These are phyloP conservation scores for Xestia rhomboidea DNA, from an alignment of 2,888 invertebrate genomes.

Conservation along the genomic window DNA sequence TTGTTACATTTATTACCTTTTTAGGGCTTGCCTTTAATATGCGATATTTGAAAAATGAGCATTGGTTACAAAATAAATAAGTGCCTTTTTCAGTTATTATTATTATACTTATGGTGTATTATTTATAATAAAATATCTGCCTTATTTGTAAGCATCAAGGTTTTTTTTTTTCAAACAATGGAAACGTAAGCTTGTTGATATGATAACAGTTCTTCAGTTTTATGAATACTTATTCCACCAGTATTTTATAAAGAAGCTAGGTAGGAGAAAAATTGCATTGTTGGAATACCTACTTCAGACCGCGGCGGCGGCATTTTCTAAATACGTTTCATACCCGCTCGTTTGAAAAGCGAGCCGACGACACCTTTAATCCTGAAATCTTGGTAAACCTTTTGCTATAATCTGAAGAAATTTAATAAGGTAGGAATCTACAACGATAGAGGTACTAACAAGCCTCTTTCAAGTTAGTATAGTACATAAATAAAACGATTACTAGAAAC, in stretches of 20 bases:
- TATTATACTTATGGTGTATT: background rate
- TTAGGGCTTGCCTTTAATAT: slow-evolving; percentile 4
- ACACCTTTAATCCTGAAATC: slow-evolving; percentile 22
- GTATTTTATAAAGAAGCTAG: background rate
- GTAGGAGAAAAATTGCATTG: slow-evolving; percentile 23
- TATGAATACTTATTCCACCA: background rate
- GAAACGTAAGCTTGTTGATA: background rate
- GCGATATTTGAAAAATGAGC: background rate
- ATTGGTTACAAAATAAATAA: slow-evolving; percentile 12
- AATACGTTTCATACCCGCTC: slow-evolving; percentile 26
- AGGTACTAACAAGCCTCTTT: background rate
- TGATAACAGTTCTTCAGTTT: background rate
- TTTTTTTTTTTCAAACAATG: background rate
- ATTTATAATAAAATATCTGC: background rate
- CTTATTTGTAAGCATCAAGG: background rate
- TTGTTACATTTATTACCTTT: slow-evolving; percentile 34
- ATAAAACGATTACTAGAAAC: background rate
- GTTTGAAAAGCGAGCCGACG: slow-evolving; percentile 17
- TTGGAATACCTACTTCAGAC: slow-evolving; percentile 3
- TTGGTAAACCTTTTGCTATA: background rate
- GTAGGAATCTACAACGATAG: background rate
- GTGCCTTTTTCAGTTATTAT: slow-evolving; percentile 17
- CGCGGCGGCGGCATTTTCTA: slow-evolving; percentile 17
- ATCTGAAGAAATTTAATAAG: background rate
- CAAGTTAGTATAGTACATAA: background rate